Conservation (phyloP, 1,140 invertebrate genomes). For the Penaeus chinensis region DNA sequence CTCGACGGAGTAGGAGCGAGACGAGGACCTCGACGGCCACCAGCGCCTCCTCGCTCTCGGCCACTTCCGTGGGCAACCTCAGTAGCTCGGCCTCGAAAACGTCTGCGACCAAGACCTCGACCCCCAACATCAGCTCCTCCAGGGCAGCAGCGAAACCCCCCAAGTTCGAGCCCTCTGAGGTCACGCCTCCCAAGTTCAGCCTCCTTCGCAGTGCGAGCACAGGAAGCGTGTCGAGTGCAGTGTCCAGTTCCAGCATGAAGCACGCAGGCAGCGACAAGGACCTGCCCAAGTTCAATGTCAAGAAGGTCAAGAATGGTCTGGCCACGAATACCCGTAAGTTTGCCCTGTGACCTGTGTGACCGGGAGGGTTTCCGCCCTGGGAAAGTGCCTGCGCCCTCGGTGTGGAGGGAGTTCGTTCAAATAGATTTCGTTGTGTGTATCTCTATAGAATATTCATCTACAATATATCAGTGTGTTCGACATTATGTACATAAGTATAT, state of each 20-base stretch:
- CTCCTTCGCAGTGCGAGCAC: constrained; percentile 63
- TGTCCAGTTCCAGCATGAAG: constrained; percentile 31
- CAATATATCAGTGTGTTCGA: constrained; percentile 1
- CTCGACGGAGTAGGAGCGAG: constrained; percentile 43
- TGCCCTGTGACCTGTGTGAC: not conserved
- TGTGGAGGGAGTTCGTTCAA: not conserved
- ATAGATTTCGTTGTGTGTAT: constrained; percentile 32
- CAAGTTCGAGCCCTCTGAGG: constrained; percentile 41
- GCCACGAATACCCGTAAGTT: constrained; percentile 50
- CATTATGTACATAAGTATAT: not conserved
- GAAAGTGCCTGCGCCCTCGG: not conserved
- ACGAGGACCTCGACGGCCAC: constrained; percentile 38
- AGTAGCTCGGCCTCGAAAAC: constrained; percentile 12
- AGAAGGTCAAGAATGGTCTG: constrained; percentile 55
- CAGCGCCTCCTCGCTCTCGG: constrained; percentile 34
- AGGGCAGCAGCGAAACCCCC: constrained; percentile 52
- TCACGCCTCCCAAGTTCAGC: constrained; percentile 58
- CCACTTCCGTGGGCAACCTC: constrained; percentile 20
- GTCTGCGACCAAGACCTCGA: too few relatives aligned
- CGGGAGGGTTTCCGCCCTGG: not conserved
- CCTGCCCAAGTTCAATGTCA: constrained; percentile 63
- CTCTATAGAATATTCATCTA: constrained; percentile 1
- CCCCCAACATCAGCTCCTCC: constrained; percentile 7
- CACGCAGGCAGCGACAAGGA: constrained; percentile 61
- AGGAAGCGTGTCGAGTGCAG: constrained; percentile 53